A percentile compares a stretch with the other conserved stretches of the same genome.
These are phyloP conservation scores for Sebastes nivosus DNA, from an alignment of 2,797 vertebrate genomes.

Conservation along the genomic window DNA sequence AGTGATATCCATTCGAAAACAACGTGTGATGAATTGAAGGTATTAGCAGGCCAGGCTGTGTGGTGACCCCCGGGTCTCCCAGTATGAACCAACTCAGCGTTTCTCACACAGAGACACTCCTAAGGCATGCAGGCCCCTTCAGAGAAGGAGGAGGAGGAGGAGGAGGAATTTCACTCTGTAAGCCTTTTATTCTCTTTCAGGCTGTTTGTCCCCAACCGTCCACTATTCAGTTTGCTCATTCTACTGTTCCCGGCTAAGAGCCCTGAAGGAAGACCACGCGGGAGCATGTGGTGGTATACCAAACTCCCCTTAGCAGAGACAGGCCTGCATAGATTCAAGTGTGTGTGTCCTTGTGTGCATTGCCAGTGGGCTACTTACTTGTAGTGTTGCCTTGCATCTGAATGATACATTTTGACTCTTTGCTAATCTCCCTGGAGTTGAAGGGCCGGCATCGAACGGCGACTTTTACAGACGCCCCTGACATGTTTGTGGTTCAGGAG, in stretches of 20 bases:
- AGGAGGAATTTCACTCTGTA: conserved; percentile 60
- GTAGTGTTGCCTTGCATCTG: conserved; percentile 99
- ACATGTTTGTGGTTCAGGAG: conserved; percentile 85
- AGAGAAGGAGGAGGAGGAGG: conserved; percentile 45
- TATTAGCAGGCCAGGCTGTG: conserved; percentile 29
- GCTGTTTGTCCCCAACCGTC: conserved; percentile 61
- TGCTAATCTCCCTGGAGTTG: conserved; percentile 94
- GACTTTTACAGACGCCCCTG: conserved; percentile 98
- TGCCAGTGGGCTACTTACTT: conserved; percentile 86
- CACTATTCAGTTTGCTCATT: conserved; percentile 68
- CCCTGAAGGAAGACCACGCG: conserved; percentile 37
- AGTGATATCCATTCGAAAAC: conserved; percentile 12
- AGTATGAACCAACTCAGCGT: conserved; percentile 62
- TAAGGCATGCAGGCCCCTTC: conserved; percentile 67
- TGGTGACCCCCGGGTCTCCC: conserved; percentile 49
- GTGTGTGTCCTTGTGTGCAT: conserved; percentile 9
- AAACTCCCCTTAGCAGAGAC: conserved; percentile 15
- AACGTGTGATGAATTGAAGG: conserved; percentile 35
- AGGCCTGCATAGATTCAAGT: conserved; percentile 24
- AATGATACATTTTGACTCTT: conserved; percentile 99
- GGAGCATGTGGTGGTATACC: conserved; percentile 42
- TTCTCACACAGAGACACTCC: conserved; percentile 66
- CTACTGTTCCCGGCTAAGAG: conserved; percentile 54
- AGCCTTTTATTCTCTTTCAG: conserved; percentile 75
- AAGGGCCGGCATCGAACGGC: conserved; percentile 97